Percentiles rank a stretch among this genome's conserved stretches.
Conservation (phyloP, 2,113 vertebrate genomes). For the Paracanthobrama guichenoti region DNA sequence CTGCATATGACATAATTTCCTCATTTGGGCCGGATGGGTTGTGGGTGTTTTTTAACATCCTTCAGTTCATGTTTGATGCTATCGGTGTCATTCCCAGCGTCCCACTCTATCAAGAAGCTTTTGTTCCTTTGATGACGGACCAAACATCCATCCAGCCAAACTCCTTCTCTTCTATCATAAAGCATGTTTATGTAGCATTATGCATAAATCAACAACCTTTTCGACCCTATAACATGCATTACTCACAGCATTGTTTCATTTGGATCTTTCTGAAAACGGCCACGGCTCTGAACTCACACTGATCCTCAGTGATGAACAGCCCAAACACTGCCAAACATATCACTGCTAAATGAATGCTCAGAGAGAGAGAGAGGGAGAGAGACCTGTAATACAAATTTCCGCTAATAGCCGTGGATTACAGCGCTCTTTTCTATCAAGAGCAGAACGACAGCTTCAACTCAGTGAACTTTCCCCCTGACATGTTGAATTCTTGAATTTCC, state of each 20-base stretch:
- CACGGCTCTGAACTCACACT: constrained; percentile 43
- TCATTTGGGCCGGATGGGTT: background rate
- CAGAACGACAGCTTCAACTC: constrained; percentile 42
- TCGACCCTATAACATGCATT: constrained; percentile 6
- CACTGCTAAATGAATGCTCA: constrained; percentile 36
- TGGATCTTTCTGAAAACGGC: constrained; percentile 39
- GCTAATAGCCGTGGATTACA: constrained; percentile 38
- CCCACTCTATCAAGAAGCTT: background rate
- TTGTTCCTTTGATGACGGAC: background rate
- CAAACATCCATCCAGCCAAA: background rate
- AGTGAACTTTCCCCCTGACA: constrained; percentile 45
- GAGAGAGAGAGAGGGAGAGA: background rate
- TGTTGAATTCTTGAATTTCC: constrained; percentile 34
- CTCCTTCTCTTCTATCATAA: background rate
- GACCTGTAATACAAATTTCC: constrained; percentile 20
- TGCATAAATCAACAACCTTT: background rate
- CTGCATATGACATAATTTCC: background rate
- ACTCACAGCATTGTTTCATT: constrained; percentile 18
- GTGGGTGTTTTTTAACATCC: constrained; percentile 1
- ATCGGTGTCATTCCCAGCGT: background rate
- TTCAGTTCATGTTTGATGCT: background rate
- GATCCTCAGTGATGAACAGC: constrained; percentile 46
- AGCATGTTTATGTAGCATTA: background rate
- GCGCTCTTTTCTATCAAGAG: constrained; percentile 40
- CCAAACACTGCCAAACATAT: constrained; percentile 53